Conservation (phyloP, 2,113 vertebrate genomes). For the Aspidoscelis tigris region DNA sequence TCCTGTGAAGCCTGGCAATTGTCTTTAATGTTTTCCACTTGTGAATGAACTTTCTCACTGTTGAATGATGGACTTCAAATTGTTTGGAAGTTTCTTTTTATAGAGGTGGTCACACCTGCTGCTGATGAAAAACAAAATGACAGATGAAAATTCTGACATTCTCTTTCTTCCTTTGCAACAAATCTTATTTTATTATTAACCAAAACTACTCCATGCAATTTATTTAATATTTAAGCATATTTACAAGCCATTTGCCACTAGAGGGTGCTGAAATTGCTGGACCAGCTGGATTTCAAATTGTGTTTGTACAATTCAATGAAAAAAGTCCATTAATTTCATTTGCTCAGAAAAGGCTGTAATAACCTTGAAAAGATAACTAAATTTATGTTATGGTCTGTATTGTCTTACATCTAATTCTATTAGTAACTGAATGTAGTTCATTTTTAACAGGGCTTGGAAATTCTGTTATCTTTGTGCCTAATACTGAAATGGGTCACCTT, state of each 20-base stretch:
- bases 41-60: no score
- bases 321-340: neutral
- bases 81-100: no score
- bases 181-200: conserved; percentile 23
- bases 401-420: neutral
- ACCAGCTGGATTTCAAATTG: conserved; percentile 13
- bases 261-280: conserved; percentile 54
- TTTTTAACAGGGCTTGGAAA: conserved; percentile 24
- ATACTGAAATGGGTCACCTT: conserved; percentile 34
- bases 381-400: conserved; percentile 22
- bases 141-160: conserved; percentile 1
- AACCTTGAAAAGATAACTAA: neutral
- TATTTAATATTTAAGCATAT: conserved; percentile 23
- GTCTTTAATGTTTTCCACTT: no score
- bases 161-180: neutral
- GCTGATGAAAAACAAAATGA: neutral
- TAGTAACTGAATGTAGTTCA: neutral
- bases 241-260: conserved; percentile 34
- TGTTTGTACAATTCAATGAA: conserved; percentile 6
- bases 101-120: no score
- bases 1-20: no score
- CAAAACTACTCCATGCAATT: neutral
- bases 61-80: no score
- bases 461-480: neutral
- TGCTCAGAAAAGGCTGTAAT: conserved; percentile 22